These are phyloP conservation scores for Corythoichthys haematopterus DNA, from an alignment of 2,113 vertebrate genomes.

Conservation along the genomic window DNA sequence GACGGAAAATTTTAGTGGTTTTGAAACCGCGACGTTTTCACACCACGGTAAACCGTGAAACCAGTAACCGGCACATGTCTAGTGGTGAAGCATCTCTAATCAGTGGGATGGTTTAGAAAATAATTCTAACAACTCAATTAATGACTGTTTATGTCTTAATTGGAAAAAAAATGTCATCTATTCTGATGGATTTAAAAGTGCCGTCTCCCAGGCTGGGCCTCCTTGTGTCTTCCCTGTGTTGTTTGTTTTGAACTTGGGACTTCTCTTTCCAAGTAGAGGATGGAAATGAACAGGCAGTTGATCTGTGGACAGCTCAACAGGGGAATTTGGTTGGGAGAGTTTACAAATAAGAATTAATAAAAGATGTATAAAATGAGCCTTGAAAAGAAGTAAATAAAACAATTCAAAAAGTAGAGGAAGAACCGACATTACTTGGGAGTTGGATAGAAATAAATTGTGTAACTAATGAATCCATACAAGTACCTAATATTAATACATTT, in stretches of 20 bases:
- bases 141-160: constrained; percentile 7
- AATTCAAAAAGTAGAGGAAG: constrained; percentile 27
- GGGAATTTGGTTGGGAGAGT: constrained; percentile 27
- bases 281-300: constrained; percentile 52
- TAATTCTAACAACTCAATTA: constrained; percentile 4
- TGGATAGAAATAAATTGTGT: too few species aligned
- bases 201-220: constrained; percentile 32
- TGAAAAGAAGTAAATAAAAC: constrained; percentile 63
- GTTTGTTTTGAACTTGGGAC: constrained; percentile 71
- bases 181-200: constrained; percentile 36
- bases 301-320: constrained; percentile 51
- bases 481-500: too few species aligned
- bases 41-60: too few species aligned
- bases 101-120: neutral
- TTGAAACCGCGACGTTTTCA: too few species aligned
- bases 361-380: constrained; percentile 48
- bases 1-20: too few species aligned
- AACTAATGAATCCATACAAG: too few species aligned
- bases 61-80: too few species aligned
- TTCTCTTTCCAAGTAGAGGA: constrained; percentile 63
- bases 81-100: too few species aligned
- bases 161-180: constrained; percentile 35
- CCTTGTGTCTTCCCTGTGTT: constrained; percentile 22
- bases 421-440: too few species aligned
- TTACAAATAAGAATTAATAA: neutral